Evolutionary conservation across 1,140 invertebrate species (phyloP), one percentile per base, ranked within the genome.

Genomic region (Drosophila prosaltans): DNA sequence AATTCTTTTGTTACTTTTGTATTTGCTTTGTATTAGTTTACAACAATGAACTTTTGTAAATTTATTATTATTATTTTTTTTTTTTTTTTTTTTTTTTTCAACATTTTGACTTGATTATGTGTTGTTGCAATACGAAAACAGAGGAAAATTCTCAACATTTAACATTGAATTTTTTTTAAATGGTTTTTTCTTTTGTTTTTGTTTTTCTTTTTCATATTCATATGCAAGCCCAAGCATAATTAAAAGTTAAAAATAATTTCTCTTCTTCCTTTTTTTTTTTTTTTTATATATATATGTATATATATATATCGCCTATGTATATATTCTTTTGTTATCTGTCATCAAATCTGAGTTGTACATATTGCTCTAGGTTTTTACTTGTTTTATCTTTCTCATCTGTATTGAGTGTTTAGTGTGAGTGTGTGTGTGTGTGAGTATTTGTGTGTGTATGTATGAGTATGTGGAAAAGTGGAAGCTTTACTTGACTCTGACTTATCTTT

Each of bases 351-450:
- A 80, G 55, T 89, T 80, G 61, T 84, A 78, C 60, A 79, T 78
- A 84, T 89, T 89, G 80, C 84, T 88, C 83, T 74, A 80, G 67
- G 68, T 88, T 74, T 39, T 59, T 40, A 63, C 45, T 62, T 67
- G 16, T 63, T 26, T 63, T 55, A 51, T n/a, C 2, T 48, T 69
- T 41, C 51, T 63, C 40, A 36, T 69, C 63, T 74, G 40, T 59
- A 16, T 65, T 68, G 55, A 43, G 45, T 57, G 24, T 71, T 5
- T 7, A 11, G 16, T 55, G 10, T 48, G 45, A 21, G 26, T 66
- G 51, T 57, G 16, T 57, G 9, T 65, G 9, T 55, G 8, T 9
- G 24, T 59, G 28, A 65, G 45, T 43, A 41, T 63, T 67, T 62
- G 60, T 48, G 11, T 64, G 57, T 73, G 45, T 10, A 32, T 65